Base-by-base conservation (phyloP, 2,888 invertebrate genomes). In the Drosophila setosimentum region DNA sequence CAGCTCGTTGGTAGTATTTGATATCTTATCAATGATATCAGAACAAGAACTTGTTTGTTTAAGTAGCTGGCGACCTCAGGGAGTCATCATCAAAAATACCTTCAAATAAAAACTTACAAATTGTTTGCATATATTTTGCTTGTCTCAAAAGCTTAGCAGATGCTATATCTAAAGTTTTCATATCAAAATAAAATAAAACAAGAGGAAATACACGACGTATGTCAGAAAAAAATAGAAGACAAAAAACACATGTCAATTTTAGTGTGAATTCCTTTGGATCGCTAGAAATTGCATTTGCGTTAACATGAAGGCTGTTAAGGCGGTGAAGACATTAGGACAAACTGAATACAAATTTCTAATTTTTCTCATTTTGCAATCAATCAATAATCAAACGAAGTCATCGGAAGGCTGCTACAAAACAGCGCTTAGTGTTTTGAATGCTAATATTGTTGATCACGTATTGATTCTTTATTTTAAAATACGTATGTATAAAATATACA, bases 1-100 rank as follows among this genome's bases (percentile, higher is more conserved):
- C 77, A 71, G 64, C 57, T 30, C 37, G 48, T 73, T 55, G 57
- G 30, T 55, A 32, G 27, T 32, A 48, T 30, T 32, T 32, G 42
- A 71, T 75, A 68, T 68, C 82, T 84, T 84, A 84, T 84, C 84
- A 87, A 63, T 69, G 80, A 71, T 87, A 84, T 87, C 77, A 71
- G 62, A 58, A 76, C 60, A 60, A 82, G 73, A 85, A 84, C 87
- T 77, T 66, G 84, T 84, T 86, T 78, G 53, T 30, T 48, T 35
- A 18, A 49, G 49, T 29, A 68, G 40, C 64, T 68, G 54, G 32
- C 50, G 53, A 63, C 62, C 73, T 64, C 35, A 37, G 48, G 54
- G 42, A 37, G 33, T 30, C 48, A 53, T 48, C 40, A 57, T 40
- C 58, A 58, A 62, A 57, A 58, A 62, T 45, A 71, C 10, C 42